These are phyloP conservation scores for Ardeotis arabs DNA, from an alignment of 2,113 vertebrate genomes.

Conservation along the genomic window DNA sequence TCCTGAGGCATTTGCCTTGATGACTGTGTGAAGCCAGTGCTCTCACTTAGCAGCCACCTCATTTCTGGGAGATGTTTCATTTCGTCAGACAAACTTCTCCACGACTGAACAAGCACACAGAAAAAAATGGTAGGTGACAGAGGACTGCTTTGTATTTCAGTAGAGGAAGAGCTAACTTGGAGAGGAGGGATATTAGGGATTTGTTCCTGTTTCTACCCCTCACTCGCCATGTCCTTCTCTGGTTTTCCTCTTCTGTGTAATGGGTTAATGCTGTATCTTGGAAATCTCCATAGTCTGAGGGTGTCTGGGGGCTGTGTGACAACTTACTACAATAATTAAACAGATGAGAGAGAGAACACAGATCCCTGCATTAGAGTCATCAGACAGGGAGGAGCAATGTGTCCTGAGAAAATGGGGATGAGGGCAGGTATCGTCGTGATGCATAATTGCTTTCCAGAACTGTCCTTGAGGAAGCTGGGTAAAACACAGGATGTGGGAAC, in stretches of 20 bases:
- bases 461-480: background rate
- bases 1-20: constrained; percentile 21
- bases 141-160: background rate
- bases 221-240: background rate
- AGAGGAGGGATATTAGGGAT: background rate
- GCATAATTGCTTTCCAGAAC: background rate
- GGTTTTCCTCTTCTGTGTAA: background rate
- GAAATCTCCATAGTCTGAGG: background rate
- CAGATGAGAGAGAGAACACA: background rate
- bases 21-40: background rate
- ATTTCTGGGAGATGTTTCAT: constrained; percentile 41
- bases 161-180: background rate
- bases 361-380: background rate
- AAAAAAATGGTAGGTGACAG: background rate
- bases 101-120: background rate
- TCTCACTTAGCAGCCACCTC: constrained; percentile 19
- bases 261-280: background rate
- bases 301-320: background rate
- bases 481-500: background rate
- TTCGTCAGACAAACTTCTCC: constrained; percentile 4
- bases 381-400: background rate
- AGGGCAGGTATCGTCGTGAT: background rate
- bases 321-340: background rate
- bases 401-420: background rate
- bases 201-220: background rate